Percentiles rank a stretch among this genome's conserved stretches.
These are phyloP conservation scores for Anser brachyrhynchus DNA, from an alignment of 2,113 vertebrate genomes.

Conservation along the genomic window DNA sequence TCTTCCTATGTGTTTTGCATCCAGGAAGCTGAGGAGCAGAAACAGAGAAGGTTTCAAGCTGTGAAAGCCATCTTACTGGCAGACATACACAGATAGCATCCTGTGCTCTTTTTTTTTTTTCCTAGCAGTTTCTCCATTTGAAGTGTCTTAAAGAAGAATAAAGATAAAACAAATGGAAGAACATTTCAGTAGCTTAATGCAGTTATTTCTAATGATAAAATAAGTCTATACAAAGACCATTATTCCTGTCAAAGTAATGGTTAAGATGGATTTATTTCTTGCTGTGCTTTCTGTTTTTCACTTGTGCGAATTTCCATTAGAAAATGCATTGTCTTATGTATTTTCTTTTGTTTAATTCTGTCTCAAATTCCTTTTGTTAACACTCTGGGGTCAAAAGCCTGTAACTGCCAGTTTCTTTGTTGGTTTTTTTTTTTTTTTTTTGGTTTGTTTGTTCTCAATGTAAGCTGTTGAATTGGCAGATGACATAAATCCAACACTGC, in stretches of 20 bases:
- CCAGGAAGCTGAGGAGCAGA: background rate
- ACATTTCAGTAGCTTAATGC: conserved; percentile 30
- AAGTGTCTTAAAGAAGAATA: background rate
- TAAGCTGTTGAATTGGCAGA: conserved; percentile 62
- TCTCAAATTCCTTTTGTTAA: conserved; percentile 42
- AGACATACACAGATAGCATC: background rate
- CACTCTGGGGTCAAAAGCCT: conserved; percentile 40
- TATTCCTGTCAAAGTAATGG: conserved; percentile 52
- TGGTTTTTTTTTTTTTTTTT: background rate
- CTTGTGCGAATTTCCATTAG: conserved; percentile 1
- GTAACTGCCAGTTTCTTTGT: background rate
- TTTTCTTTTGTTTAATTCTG: conserved; percentile 68
- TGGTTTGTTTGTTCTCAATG: conserved; percentile 1
- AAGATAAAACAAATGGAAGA: conserved; percentile 24
- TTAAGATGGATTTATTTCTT: conserved; percentile 63
- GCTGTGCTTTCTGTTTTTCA: conserved; percentile 43
- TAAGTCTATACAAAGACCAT: conserved; percentile 40
- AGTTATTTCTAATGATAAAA: conserved; percentile 64
- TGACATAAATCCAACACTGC: conserved; percentile 33
- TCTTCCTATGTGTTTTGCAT: background rate
- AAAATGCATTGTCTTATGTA: background rate
- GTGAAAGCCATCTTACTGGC: background rate
- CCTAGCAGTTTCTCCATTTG: background rate
- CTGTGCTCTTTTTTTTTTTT: background rate
- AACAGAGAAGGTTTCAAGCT: conserved; percentile 25